A percentile compares a stretch with the other conserved stretches of the same genome.
Conservation (phyloP, 2,797 vertebrate species). For the Parauchenoglanis punctatus region DNA sequence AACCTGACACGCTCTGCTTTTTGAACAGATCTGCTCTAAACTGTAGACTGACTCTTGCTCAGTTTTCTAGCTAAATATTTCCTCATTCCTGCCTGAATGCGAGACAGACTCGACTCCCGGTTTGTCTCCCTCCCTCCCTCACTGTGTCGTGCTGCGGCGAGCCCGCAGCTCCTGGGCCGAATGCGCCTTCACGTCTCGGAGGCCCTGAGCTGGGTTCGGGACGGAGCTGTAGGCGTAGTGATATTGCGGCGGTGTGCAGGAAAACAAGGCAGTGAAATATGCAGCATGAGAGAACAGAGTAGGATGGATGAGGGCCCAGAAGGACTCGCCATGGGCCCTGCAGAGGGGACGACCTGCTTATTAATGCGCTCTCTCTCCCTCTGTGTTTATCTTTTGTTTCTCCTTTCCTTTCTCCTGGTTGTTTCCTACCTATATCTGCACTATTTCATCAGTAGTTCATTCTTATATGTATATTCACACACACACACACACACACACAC, state of each 20-base stretch:
- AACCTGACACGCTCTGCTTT: neutral
- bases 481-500: neutral
- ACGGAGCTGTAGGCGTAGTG: constrained; percentile 29
- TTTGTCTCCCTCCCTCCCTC: neutral
- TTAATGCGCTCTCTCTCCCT: constrained; percentile 59
- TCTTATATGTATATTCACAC: too few relatives aligned
- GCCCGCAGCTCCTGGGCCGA: neutral
- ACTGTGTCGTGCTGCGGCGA: neutral
- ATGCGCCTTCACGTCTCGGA: constrained; percentile 3
- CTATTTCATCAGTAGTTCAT: neutral
- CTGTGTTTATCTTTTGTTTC: constrained; percentile 46
- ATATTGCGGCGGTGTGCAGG: constrained; percentile 18
- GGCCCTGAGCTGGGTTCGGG: constrained; percentile 9
- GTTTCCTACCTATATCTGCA: constrained; percentile 28
- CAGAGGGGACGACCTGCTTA: constrained; percentile 74
- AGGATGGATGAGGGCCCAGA: constrained; percentile 76
- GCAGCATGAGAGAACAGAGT: constrained; percentile 76
- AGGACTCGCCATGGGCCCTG: constrained; percentile 67
- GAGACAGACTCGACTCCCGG: neutral
- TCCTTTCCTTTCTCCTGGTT: constrained; percentile 28
- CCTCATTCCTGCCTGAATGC: neutral
- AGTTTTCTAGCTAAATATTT: neutral
- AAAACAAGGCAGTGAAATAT: constrained; percentile 81
- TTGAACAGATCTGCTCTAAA: neutral
- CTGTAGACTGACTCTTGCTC: neutral